Conservation (phyloP, 2,113 vertebrate species). For the Odontesthes bonariensis region DNA sequence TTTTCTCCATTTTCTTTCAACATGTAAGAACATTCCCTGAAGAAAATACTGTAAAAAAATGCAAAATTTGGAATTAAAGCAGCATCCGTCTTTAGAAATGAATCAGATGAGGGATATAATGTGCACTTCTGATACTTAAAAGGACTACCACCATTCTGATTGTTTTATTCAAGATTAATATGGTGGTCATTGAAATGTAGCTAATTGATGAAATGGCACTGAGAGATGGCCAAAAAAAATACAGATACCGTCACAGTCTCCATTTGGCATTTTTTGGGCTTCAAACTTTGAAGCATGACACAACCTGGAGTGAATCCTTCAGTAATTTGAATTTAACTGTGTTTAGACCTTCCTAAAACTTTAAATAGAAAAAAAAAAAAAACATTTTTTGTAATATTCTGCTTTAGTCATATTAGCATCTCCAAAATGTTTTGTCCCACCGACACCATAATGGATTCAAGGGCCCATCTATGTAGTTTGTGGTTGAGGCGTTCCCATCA, state of each 20-base stretch:
- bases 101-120: background rate
- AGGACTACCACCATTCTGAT: background rate
- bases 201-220: too few species aligned
- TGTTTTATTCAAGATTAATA: too few species aligned
- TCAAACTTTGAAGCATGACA: background rate
- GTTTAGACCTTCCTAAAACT: background rate
- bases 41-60: background rate
- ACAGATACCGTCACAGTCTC: too few species aligned
- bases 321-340: background rate
- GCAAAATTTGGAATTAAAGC: background rate
- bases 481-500: slow-evolving; percentile 57
- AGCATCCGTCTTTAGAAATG: background rate
- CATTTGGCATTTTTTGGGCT: too few species aligned
- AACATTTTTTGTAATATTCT: slow-evolving; percentile 9
- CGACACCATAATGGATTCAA: slow-evolving; percentile 51
- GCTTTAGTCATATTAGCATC: slow-evolving; percentile 2
- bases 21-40: background rate
- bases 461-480: slow-evolving; percentile 53
- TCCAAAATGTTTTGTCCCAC: slow-evolving; percentile 27
- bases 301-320: too few species aligned
- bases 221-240: too few species aligned
- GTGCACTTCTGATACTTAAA: background rate
- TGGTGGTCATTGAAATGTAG: too few species aligned
- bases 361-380: background rate
- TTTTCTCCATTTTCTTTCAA: too few species aligned